phyloP scores from a whole-genome alignment of 2,888 invertebrate species.

The Drosophila sordidapex region DNA sequence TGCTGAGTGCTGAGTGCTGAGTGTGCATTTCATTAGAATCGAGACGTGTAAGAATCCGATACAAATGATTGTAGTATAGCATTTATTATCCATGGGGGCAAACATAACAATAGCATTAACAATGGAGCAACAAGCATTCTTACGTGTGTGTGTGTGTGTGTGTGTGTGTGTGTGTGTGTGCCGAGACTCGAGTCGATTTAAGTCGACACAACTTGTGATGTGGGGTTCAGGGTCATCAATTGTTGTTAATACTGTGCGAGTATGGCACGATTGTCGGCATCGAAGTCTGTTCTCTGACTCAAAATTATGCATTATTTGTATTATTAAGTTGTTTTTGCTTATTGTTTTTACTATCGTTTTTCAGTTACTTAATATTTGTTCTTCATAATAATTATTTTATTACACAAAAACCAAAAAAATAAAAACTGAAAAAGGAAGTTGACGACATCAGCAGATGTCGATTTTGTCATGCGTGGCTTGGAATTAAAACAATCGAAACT shows the following conservation, averaged over 20 bases:
- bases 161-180: slow-evolving; percentile 51
- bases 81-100: slow-evolving; percentile 17
- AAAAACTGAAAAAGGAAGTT: slow-evolving; percentile 67
- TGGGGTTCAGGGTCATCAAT: slow-evolving; percentile 72
- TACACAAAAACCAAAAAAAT: slow-evolving; percentile 16
- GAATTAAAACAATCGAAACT: slow-evolving; percentile 49
- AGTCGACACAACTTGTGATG: slow-evolving; percentile 7
- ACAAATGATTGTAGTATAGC: slow-evolving; percentile 38
- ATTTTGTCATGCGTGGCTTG: slow-evolving; percentile 78
- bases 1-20: slow-evolving; percentile 3
- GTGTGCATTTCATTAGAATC: slow-evolving; percentile 58
- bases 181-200: slow-evolving; percentile 1
- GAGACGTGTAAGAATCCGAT: slow-evolving; percentile 72
- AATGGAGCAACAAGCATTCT: slow-evolving; percentile 40
- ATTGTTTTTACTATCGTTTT: slow-evolving; percentile 6
- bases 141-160: slow-evolving; percentile 45
- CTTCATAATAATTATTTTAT: slow-evolving; percentile 76
- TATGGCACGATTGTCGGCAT: slow-evolving; percentile 63
- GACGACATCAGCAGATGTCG: slow-evolving; percentile 69
- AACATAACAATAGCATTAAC: slow-evolving; percentile 55
- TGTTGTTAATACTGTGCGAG: slow-evolving; percentile 18
- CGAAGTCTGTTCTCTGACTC: slow-evolving; percentile 16
- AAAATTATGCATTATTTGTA: slow-evolving; percentile 79
- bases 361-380: slow-evolving; percentile 75
- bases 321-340: slow-evolving; percentile 53